Evolutionary conservation across 92 coral and sea anemone genomes (phyloP).

Genomic region (Paramuricea clavata): DNA sequence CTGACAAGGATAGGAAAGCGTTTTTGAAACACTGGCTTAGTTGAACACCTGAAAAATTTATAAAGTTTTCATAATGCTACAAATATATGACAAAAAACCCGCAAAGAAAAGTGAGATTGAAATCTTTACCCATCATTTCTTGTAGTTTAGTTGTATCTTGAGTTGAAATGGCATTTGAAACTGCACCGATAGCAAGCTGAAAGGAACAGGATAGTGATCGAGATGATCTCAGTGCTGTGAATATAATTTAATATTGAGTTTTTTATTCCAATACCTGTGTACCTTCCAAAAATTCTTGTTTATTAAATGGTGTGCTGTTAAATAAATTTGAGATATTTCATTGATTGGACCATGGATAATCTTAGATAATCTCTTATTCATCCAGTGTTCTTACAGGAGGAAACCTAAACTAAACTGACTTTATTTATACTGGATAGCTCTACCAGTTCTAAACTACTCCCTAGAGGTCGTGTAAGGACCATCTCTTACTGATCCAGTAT

Average conservation of each 20-base stretch:
- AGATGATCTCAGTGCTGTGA: background rate
- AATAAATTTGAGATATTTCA: background rate
- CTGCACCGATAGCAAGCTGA: constrained; percentile 11
- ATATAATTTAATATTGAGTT: too few relatives aligned
- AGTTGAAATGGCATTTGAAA: constrained; percentile 6
- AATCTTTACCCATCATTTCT: constrained; percentile 6
- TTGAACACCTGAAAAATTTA: background rate
- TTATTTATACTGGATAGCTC: too few relatives aligned
- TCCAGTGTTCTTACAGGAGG: too few relatives aligned
- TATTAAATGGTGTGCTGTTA: background rate
- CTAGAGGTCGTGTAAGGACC: too few relatives aligned
- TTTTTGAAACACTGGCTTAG: background rate
- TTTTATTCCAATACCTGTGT: background rate
- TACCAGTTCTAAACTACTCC: too few relatives aligned
- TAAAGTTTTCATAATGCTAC: background rate
- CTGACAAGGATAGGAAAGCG: background rate
- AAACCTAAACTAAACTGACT: too few relatives aligned
- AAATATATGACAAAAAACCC: too few relatives aligned
- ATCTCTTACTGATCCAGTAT: too few relatives aligned
- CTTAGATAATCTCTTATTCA: too few relatives aligned
- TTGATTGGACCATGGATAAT: too few relatives aligned
- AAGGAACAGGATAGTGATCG: background rate
- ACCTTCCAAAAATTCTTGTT: background rate
- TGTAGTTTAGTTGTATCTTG: background rate
- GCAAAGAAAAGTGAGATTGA: background rate